Evolutionary conservation across 2,888 invertebrate genomes (phyloP), one percentile per base, ranked within the genome.

Genomic region (Magallana nippona): DNA sequence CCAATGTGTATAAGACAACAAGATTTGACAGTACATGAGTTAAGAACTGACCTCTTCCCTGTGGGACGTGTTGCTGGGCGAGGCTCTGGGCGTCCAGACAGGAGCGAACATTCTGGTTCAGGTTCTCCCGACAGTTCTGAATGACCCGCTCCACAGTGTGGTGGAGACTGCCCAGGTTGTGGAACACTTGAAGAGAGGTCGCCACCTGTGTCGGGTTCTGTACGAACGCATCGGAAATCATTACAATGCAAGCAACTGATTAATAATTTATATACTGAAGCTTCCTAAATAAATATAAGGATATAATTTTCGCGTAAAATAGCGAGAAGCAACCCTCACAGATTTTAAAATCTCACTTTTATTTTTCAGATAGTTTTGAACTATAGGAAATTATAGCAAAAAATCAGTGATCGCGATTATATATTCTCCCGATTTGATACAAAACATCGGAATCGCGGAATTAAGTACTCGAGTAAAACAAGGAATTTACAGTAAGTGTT

Each of bases 171-270:
- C 92, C 92, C 79, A 96, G 93, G 93, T 96, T 96, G 90, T 95
- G 95, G 90, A 96, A 96, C 15, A 96, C 96, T 92, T 96, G 96
- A n/a, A 96, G 94, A 1, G 96, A 95, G n/a, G 95, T 95, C 58
- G 95, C 95, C 77, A 96, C 95, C 94, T 96, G 93, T 13, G 93
- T 93, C 86, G 93, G 94, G 84, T 94, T 94, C 93, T 93, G 88
- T n/a, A 87, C 83, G 80, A 82, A 62, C 44, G 19, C 44, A 55
- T n/a, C 2, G n/a, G 17, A 10, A 10, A 83, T 15, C 44, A 78
- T 44, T 77, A n/a, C 56, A 82, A n/a, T 13, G 27, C n/a, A 44
- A 44, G 44, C 19, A 2, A 22, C 11, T 55, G 11, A 82, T 55
- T 81, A n/a, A 80, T 63, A 5, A 19, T 22, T 32, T 19, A 8